Evolutionary conservation across 2,113 vertebrate species (phyloP), one percentile per base, ranked within the genome.

Genomic region (Kryptolebias marmoratus): DNA sequence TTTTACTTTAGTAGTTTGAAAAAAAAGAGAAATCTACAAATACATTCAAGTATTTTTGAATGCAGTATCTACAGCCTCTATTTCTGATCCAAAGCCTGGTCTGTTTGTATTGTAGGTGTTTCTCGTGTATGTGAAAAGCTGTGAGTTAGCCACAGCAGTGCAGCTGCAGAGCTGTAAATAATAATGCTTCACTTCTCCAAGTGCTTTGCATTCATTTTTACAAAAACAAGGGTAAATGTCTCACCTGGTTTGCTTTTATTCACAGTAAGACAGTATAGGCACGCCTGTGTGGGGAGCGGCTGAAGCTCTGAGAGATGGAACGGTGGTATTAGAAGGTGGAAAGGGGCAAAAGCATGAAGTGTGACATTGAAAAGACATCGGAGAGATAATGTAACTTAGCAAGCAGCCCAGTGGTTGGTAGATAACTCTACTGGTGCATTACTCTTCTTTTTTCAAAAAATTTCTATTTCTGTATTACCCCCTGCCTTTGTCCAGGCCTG

Each of bases 301-400:
- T 54, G 55, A 48, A 57, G n/a, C 42, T 79, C 54, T 59, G 66
- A 58, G 53, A 65, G 64, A 49, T 44, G 2, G 47, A 68, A 45
- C 6, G 12, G 27, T 11, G 60, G 67, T 53, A 64, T 60, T 56
- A 56, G 49, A 36, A 36, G 32, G 69, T 12, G 18, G 68, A 18
- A 72, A 63, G 42, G 78, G 71, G 69, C 45, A 6, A 72, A 58
- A 74, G 75, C 80, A 66, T 86, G 84, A 90, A 80, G 78, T 82
- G 88, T 88, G 84, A 88, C 75, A 90, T 74, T 82, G 80, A 85
- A 81, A 72, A 76, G 73, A 75, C 72, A 72, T 87, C 72, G 64
- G 54, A 54, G 73, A 74, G 66, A 82, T 77, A 79, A 87, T 77
- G 68, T 48, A 84, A 80, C 80, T 79, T 62, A 68, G 66, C 58